Conservation (phyloP, 2,888 invertebrate genomes). For the Latheticus oryzae region DNA sequence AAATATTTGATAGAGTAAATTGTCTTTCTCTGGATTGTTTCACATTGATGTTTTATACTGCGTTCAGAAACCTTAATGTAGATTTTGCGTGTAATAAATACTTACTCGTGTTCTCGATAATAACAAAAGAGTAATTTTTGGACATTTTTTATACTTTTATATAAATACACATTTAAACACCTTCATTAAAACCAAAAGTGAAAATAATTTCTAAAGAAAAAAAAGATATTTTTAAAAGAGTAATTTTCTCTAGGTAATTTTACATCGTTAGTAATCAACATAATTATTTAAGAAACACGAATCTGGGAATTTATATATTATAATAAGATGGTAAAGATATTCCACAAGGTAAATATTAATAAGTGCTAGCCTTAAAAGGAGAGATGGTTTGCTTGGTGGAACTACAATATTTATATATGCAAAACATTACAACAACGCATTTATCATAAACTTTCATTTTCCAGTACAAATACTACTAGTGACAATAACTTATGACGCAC, state of each 20-base stretch:
- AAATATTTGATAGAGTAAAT: constrained; percentile 31
- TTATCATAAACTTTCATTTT: constrained; percentile 64
- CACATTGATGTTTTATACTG: constrained; percentile 13
- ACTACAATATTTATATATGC: constrained; percentile 64
- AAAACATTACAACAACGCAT: constrained; percentile 63
- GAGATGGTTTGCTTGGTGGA: constrained; percentile 58
- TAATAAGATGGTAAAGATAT: constrained; percentile 54
- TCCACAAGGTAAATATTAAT: constrained; percentile 54
- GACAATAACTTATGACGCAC: constrained; percentile 61
- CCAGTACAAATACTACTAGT: constrained; percentile 61
- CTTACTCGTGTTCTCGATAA: constrained; percentile 22
- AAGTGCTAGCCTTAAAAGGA: constrained; percentile 57
- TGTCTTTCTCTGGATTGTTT: constrained; percentile 23
- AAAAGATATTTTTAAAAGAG: no score
- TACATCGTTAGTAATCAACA: neutral
- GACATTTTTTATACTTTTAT: constrained; percentile 29
- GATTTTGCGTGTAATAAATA: constrained; percentile 46
- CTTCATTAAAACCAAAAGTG: constrained; percentile 20
- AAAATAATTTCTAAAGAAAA: constrained; percentile 14
- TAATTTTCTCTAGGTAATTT: no score
- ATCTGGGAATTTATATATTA: constrained; percentile 45
- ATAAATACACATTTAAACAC: constrained; percentile 33
- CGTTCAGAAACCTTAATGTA: constrained; percentile 43
- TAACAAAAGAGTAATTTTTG: constrained; percentile 28
- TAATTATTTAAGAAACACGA: constrained; percentile 33